A percentile compares a stretch with the other conserved stretches of the same genome.
Conservation (phyloP, 2,888 invertebrate genomes). For the Drosophila mimetica region DNA sequence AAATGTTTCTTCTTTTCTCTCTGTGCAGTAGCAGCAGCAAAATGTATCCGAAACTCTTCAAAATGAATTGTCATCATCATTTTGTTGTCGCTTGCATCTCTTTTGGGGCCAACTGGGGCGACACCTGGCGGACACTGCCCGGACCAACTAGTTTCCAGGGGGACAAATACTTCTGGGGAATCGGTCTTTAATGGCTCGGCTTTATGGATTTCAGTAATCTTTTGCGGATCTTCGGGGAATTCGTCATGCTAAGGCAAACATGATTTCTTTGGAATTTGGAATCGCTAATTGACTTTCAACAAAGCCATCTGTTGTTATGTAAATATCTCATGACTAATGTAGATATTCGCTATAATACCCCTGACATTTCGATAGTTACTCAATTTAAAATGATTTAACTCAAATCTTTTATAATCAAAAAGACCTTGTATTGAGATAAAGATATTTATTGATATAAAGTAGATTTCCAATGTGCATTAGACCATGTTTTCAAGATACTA, state of each 20-base stretch:
- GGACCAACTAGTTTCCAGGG: neutral
- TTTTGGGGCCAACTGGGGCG: conserved; percentile 16
- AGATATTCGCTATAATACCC: neutral
- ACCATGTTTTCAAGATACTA: neutral
- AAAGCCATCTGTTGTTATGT: neutral
- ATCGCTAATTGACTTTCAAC: conserved; percentile 1
- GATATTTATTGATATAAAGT: too few species aligned
- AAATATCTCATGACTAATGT: neutral
- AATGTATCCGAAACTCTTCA: conserved; percentile 29
- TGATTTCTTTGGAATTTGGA: conserved; percentile 5
- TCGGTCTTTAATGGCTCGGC: neutral
- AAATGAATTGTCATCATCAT: conserved; percentile 36
- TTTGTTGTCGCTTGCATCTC: conserved; percentile 19
- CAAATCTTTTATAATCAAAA: too few species aligned
- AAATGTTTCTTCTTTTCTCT: too few species aligned
- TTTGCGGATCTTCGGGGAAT: conserved; percentile 5
- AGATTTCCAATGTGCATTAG: neutral
- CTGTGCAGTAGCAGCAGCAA: conserved; percentile 3
- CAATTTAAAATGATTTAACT: too few species aligned
- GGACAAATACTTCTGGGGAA: neutral
- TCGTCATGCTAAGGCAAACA: neutral
- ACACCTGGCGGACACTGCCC: conserved; percentile 14
- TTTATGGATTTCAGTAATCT: conserved; percentile 3
- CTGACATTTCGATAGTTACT: too few species aligned
- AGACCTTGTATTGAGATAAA: too few species aligned